A percentile compares a stretch with the other conserved stretches of the same genome.
phyloP scores from a whole-genome alignment of 2,797 vertebrate species.

The Pagetopsis macropterus region DNA sequence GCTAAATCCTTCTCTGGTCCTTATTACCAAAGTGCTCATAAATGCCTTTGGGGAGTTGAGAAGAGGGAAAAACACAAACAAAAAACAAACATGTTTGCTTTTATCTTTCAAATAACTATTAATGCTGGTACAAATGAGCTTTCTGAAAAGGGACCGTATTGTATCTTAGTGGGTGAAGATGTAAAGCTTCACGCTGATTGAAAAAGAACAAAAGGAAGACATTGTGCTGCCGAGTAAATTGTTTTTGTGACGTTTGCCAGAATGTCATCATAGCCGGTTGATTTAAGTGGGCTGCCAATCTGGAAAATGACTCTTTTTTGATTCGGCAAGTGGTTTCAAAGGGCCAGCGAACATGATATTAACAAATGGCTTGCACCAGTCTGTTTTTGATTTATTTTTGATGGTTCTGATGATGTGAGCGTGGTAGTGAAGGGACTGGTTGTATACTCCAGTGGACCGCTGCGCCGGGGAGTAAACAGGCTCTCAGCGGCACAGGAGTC shows the following conservation, averaged over 20 bases:
- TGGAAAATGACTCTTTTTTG: constrained; percentile 41
- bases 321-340: constrained; percentile 53
- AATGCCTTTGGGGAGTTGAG: constrained; percentile 80
- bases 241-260: constrained; percentile 46
- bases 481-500: constrained; percentile 66
- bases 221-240: not conserved
- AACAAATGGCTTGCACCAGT: constrained; percentile 70
- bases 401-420: constrained; percentile 71
- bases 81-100: constrained; percentile 87
- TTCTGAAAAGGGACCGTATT: constrained; percentile 63
- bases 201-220: constrained; percentile 54
- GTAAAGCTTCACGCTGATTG: constrained; percentile 45
- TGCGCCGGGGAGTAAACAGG: constrained; percentile 71
- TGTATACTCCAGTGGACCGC: constrained; percentile 57
- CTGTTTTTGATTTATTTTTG: constrained; percentile 76
- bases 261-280: constrained; percentile 45
- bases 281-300: constrained; percentile 40
- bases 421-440: constrained; percentile 60
- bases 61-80: constrained; percentile 75
- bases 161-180: constrained; percentile 53
- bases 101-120: constrained; percentile 86
- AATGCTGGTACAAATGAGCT: constrained; percentile 84
- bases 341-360: constrained; percentile 64
- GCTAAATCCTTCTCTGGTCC: constrained; percentile 82
- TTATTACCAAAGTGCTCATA: constrained; percentile 86